phyloP scores from a whole-genome alignment of 2,797 vertebrate species.

The Helicolenus hilgendorfi region DNA sequence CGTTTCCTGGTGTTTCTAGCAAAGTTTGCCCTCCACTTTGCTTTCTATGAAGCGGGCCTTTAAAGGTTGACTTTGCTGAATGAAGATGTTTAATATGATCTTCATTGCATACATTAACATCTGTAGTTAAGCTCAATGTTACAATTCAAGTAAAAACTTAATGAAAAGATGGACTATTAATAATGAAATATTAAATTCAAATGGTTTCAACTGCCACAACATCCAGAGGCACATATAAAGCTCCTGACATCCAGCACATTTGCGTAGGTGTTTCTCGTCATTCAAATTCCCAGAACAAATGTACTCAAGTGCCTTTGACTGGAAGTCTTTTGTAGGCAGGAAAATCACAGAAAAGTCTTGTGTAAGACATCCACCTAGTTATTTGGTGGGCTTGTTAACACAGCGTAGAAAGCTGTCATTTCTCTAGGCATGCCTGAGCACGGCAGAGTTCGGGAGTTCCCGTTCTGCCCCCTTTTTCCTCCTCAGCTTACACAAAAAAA shows the following conservation, averaged over 20 bases:
- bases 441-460: slow-evolving; percentile 64
- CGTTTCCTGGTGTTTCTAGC: background rate
- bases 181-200: background rate
- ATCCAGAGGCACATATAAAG: background rate
- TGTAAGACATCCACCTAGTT: slow-evolving; percentile 68
- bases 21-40: background rate
- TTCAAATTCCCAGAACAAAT: slow-evolving; percentile 14
- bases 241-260: background rate
- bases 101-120: background rate
- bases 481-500: slow-evolving; percentile 29
- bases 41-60: background rate
- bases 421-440: slow-evolving; percentile 77
- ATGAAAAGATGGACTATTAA: background rate
- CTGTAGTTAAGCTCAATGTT: background rate
- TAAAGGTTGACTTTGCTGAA: background rate
- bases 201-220: background rate
- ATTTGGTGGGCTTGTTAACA: slow-evolving; percentile 82
- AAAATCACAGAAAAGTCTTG: slow-evolving; percentile 67
- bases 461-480: slow-evolving; percentile 24
- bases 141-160: background rate
- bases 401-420: slow-evolving; percentile 58
- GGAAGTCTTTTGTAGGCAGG: slow-evolving; percentile 31
- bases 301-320: background rate
- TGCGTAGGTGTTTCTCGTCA: background rate
- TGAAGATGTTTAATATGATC: background rate